Evolutionary conservation across 2,113 vertebrate genomes (phyloP).

Genomic region (Orcinus orca): DNA sequence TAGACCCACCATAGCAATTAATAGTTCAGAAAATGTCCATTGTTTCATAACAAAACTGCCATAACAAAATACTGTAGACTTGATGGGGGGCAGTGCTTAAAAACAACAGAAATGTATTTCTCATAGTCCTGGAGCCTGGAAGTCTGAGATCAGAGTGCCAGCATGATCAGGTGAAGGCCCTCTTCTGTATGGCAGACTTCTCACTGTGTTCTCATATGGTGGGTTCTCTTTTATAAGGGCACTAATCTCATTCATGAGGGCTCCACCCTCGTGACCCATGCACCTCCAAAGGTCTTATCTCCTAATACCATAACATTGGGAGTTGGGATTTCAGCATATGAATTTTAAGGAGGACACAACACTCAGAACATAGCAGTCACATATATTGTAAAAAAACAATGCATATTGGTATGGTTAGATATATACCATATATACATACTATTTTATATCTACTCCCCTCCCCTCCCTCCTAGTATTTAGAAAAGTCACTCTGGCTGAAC

Average conservation of each 20-base stretch:
- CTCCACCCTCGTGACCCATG: not conserved
- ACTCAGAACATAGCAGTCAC: not conserved
- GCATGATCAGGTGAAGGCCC: not conserved
- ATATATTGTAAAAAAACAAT: not conserved
- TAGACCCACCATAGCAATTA: too few species aligned
- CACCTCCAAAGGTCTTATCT: not conserved
- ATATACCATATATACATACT: too few species aligned
- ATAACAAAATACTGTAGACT: not conserved
- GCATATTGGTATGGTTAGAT: not conserved
- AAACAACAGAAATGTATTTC: not conserved
- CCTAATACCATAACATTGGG: not conserved
- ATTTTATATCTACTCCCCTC: not conserved
- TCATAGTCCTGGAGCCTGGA: not conserved
- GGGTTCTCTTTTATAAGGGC: not conserved
- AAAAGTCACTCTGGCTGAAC: not conserved
- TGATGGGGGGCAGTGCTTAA: too few species aligned
- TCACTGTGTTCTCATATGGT: accelerated
- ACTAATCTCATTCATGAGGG: not conserved
- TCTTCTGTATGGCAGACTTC: not conserved
- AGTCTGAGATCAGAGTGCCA: not conserved
- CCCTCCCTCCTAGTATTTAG: not conserved
- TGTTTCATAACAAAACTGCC: not conserved
- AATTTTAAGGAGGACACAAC: not conserved
- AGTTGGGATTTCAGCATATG: not conserved
- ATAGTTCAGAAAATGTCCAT: not conserved